Evolutionary conservation across 2,113 vertebrate genomes (phyloP).

Genomic region (Tyrannus savana): DNA sequence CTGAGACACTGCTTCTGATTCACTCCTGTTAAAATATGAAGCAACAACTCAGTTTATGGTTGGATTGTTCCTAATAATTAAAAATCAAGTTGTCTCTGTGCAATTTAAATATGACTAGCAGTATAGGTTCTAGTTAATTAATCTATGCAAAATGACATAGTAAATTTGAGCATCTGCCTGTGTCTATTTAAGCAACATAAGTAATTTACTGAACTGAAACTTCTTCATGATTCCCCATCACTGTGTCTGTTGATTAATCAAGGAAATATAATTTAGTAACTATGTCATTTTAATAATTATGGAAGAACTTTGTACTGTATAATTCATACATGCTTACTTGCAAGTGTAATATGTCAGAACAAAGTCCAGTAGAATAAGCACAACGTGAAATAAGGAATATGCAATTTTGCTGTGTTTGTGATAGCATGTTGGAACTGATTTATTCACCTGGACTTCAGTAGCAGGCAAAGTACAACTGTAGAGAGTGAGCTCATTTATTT

Average conservation of each 20-base stretch:
- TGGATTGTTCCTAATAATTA: not conserved
- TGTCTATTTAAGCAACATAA: not conserved
- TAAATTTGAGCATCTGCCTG: not conserved
- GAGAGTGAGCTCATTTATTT: not conserved
- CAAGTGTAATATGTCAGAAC: not conserved
- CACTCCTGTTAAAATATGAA: not conserved
- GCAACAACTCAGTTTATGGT: not conserved
- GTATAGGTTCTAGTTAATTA: not conserved
- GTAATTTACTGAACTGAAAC: not conserved
- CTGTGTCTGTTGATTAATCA: not conserved
- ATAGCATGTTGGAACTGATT: not conserved
- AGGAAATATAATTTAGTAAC: not conserved
- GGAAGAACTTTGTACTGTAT: slow-evolving; percentile 37
- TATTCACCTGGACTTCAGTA: slow-evolving; percentile 58
- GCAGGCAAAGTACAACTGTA: slow-evolving; percentile 63
- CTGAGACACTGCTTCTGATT: not conserved
- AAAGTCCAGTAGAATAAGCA: slow-evolving; percentile 36
- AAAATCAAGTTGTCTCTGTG: not conserved
- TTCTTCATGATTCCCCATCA: not conserved
- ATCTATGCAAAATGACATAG: not conserved
- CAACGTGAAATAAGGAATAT: slow-evolving; percentile 2
- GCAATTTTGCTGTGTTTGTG: slow-evolving; percentile 33
- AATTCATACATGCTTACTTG: not conserved
- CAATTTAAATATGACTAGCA: not conserved
- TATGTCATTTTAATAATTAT: not conserved